Evolutionary conservation across 2,888 invertebrate species (phyloP), one percentile per base, ranked within the genome.

Genomic region (Brenthis daphne): DNA sequence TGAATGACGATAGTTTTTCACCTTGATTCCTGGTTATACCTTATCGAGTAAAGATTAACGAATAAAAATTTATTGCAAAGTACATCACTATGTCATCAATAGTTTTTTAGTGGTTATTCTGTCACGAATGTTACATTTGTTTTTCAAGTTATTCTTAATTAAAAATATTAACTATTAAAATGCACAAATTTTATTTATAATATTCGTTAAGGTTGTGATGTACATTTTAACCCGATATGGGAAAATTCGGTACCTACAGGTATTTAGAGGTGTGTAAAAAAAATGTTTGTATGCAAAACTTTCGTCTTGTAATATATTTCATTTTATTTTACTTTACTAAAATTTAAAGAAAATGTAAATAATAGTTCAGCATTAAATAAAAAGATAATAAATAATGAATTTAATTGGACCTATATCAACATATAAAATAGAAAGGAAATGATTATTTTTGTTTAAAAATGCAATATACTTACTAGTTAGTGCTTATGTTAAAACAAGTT

Each of bases 181-280:
- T 72, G 61, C 60, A 68, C 60, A 64, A 67, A 65, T 56, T 60
- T 51, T 64, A 65, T 66, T 64, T 63, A 64, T 53, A 54, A 68
- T 72, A 70, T 72, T n/a, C 73, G 72, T 76, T 74, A 70, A 77
- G 82, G 86, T 90, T 91, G 90, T 90, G 88, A 92, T 89, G 89
- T 83, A 83, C 80, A 83, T 82, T 83, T 82, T 85, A 84, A 79
- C 77, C 79, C 83, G 85, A 77, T 79, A 93, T 93, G 93, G 93
- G 93, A 84, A 93, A 93, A 84, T 93, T 91, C 89, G 90, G 86
- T 81, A 91, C 90, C 75, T 93, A 93, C 89, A 90, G 90, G 80
- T 93, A 93, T 85, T 88, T 93, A 88, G 92, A 92, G 91, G 93
- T 93, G 75, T 80, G 88, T 76, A 68, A 64, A 63, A 55, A 4